Evolutionary conservation across 2,888 invertebrate genomes (phyloP).

Genomic region (Tachina grossa): DNA sequence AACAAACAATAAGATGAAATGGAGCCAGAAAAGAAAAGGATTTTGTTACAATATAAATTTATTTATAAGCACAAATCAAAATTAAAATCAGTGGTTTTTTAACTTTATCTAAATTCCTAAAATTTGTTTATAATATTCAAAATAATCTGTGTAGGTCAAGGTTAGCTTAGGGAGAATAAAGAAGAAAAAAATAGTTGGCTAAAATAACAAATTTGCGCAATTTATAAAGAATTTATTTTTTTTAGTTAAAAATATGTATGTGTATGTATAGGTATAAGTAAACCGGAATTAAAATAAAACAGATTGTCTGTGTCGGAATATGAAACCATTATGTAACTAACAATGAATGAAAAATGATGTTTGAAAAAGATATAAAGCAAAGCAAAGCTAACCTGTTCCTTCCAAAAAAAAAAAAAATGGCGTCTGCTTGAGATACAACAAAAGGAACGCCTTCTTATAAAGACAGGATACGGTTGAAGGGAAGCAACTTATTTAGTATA

Average conservation of each 20-base stretch:
- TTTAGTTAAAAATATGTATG: not conserved
- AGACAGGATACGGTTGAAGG: slow-evolving; percentile 59
- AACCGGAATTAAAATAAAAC: slow-evolving; percentile 56
- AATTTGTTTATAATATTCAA: slow-evolving; percentile 9
- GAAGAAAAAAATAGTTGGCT: not conserved
- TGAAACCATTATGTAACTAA: slow-evolving; percentile 64
- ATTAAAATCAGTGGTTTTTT: not conserved
- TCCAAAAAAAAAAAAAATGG: slow-evolving; percentile 75
- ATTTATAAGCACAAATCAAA: not conserved
- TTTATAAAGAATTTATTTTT: slow-evolving; percentile 22
- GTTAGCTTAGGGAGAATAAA: slow-evolving; percentile 22
- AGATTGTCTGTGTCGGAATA: slow-evolving; percentile 36
- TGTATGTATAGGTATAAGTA: slow-evolving; percentile 12
- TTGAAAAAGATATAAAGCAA: not conserved
- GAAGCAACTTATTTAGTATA: slow-evolving; percentile 2
- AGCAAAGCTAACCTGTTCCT: slow-evolving; percentile 58
- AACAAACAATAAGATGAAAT: not conserved
- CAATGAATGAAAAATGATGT: slow-evolving; percentile 24
- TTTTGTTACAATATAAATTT: slow-evolving; percentile 2
- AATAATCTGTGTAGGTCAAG: slow-evolving; percentile 63
- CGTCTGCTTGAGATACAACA: slow-evolving; percentile 64
- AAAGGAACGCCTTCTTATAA: slow-evolving; percentile 71
- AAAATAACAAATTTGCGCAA: slow-evolving; percentile 43
- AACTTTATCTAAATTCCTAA: slow-evolving; percentile 5
- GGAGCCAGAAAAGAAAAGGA: slow-evolving; percentile 6